phyloP scores from a whole-genome alignment of 2,113 vertebrate species.

The Danio rerio region GRCz12tu NC_133188.1:4890501-4891000 shows the following conservation, averaged over 20 bases:
- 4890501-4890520: too few relatives aligned
- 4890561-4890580: not conserved
- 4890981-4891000: too few relatives aligned
- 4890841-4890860: not conserved
- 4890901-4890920: not conserved
- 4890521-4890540: too few relatives aligned
- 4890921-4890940: too few relatives aligned
- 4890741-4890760: not conserved
- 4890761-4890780: not conserved
- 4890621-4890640: not conserved
- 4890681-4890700: not conserved
- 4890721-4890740: not conserved
- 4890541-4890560: too few relatives aligned
- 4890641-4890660: slow-evolving; percentile 21
- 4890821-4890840: slow-evolving; percentile 3
- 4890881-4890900: not conserved
- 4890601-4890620: not conserved
- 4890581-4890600: not conserved
- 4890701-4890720: not conserved
- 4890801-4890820: slow-evolving; percentile 8
- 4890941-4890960: too few relatives aligned
- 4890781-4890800: not conserved
- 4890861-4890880: not conserved
- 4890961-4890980: too few relatives aligned
- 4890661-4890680: slow-evolving; percentile 19